Evolutionary conservation across 2,888 invertebrate genomes (phyloP), one percentile per base, ranked within the genome.

Genomic region (Nematopogon swammerdamellus): DNA sequence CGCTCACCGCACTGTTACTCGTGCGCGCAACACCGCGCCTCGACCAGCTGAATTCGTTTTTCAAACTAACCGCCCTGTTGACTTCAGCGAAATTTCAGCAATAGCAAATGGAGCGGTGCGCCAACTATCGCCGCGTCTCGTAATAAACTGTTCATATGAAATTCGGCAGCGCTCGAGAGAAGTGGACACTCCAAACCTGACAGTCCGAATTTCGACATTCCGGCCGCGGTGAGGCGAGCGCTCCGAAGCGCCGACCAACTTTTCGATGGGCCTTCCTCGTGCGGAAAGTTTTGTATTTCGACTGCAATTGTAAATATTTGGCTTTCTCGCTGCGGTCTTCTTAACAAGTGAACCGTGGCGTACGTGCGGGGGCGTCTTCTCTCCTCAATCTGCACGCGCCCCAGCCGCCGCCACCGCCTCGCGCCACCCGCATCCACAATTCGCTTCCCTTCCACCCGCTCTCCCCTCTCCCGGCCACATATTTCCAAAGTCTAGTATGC

Each of bases 281-380:
- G 64, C 65, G 63, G 58, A 63, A 69, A 67, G 64, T 72, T 74
- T 68, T 63, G 64, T 71, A 67, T 72, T 72, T 68, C 61, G 61
- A 58, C 62, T 67, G 67, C 71, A 68, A 68, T 63, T 61, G 69
- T 65, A 72, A 72, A 70, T 68, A 68, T 74, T 71, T 68, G 65
- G 63, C 62, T 67, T 69, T 64, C 67, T 61, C 67, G 57, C 66
- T 68, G 68, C 67, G 67, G 68, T 64, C 63, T 67, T 67, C 64
- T 60, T 67, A 68, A 64, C 68, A 66, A 72, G 66, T 70, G 67
- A 67, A 68, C 64, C 70, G 66, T 65, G 59, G 61, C 55, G 65
- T 63, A 68, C 68, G 59, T 70, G 70, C 57, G 48, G 58, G 60
- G n/a, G 56, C 61, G 55, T 64, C 64, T 68, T 65, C 64, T 64